Percentiles rank a stretch among this genome's conserved stretches.
phyloP scores from a whole-genome alignment of 2,888 invertebrate species.

The Cryptophagus acutangulus region DNA sequence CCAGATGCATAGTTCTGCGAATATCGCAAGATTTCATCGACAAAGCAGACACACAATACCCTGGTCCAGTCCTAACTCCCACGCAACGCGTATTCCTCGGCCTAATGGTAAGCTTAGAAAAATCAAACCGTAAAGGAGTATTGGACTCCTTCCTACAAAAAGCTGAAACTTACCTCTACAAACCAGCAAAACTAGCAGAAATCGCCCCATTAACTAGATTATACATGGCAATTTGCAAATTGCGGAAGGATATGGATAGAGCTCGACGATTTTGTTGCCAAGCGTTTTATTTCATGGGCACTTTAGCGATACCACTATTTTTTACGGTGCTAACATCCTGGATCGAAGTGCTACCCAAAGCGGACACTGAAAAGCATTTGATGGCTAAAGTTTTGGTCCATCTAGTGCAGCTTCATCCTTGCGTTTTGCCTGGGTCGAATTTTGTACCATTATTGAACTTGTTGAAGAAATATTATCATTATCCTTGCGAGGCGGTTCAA shows the following conservation, averaged over 20 bases:
- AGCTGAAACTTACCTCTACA: conserved; percentile 30
- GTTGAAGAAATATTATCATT: conserved; percentile 43
- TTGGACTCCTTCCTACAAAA: conserved; percentile 28
- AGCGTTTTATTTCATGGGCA: conserved; percentile 46
- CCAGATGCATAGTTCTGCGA: conserved; percentile 34
- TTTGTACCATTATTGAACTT: conserved; percentile 39
- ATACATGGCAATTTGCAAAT: conserved; percentile 37
- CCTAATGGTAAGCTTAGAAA: conserved; percentile 42
- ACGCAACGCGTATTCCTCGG: conserved; percentile 45
- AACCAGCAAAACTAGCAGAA: conserved; percentile 12
- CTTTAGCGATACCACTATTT: conserved; percentile 42
- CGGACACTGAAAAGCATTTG: conserved; percentile 25
- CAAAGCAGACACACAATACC: conserved; percentile 40
- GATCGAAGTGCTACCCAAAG: conserved; percentile 47
- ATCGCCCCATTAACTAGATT: conserved; percentile 32
- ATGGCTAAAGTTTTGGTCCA: conserved; percentile 45
- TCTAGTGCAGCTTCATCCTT: conserved; percentile 37
- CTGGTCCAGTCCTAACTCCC: conserved; percentile 49
- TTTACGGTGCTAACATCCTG: conserved; percentile 46
- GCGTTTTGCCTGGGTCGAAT: conserved; percentile 36
- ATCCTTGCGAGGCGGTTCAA: conserved; percentile 37
- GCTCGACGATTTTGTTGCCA: conserved; percentile 48
- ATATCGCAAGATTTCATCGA: conserved; percentile 30
- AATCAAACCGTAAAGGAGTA: conserved; percentile 28
- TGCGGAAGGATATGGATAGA: conserved; percentile 42